Evolutionary conservation across 30 jellyfish, hydroid and myxozoan species (phyloP).

Genomic region (Clytia hemisphaerica): DNA sequence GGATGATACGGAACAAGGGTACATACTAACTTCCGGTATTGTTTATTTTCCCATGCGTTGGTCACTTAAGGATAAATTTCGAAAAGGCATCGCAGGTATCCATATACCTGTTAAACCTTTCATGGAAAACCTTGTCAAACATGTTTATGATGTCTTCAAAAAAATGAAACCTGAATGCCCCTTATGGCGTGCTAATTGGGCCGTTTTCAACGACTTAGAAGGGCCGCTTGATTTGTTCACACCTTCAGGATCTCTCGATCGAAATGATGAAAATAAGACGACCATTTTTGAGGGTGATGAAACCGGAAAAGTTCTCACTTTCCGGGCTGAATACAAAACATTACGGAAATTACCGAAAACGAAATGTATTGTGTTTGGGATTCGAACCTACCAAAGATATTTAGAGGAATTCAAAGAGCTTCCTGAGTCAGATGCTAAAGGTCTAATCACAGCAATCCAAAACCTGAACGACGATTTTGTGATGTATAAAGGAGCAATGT

Average conservation of each 20-base stretch:
- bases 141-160: constrained; percentile 46
- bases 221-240: constrained; percentile 62
- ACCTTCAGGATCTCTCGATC: constrained; percentile 51
- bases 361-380: constrained; percentile 66
- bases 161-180: constrained; percentile 65
- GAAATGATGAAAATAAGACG: constrained; percentile 39
- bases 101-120: constrained; percentile 68
- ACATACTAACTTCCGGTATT: constrained; percentile 60
- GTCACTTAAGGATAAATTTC: constrained; percentile 64
- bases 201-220: constrained; percentile 49
- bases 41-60: constrained; percentile 88
- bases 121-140: constrained; percentile 44
- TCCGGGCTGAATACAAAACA: constrained; percentile 80
- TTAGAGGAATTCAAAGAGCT: constrained; percentile 43
- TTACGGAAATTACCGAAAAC: constrained; percentile 62
- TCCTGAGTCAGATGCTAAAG: constrained; percentile 46
- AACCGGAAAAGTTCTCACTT: constrained; percentile 57
- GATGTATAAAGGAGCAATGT: constrained; percentile 67
- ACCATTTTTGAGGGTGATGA: constrained; percentile 45
- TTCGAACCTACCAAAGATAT: constrained; percentile 69
- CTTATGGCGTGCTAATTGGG: constrained; percentile 88
- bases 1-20: constrained; percentile 49
- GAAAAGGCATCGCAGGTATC: constrained; percentile 60
- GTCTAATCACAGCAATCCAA: constrained; percentile 52
- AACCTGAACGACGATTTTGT: constrained; percentile 39